Base-by-base conservation (phyloP, 2,888 invertebrate species). In the Acanthosoma haemorrhoidale region DNA sequence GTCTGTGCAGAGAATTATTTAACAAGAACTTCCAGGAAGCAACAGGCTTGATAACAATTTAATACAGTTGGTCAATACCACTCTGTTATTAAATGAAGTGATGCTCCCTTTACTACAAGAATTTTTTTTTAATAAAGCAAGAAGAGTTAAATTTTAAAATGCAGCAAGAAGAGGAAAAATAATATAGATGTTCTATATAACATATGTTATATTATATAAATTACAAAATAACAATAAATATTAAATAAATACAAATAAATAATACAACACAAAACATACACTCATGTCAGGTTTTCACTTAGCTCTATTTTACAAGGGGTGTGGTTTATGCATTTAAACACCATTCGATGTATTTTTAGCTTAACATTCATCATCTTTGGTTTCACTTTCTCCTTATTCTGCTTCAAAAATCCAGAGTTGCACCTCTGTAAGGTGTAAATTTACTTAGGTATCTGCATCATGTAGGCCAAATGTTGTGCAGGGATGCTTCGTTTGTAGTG, bases 371-470 rank as follows among this genome's bases (percentile, higher is more conserved):
- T 8, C 13, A 60, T 60, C 36, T 60, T 60, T 60, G 60, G 36
- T 60, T 60, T 60, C 0, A 16, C 36, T 32, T 29, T 60, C 15
- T 29, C 13, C 13, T 13, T 9, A 13, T 13, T 9, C 13, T 13
- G 13, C 13, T 36, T 36, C 38, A 36, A 13, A 11, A 9, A 36
- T 36, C 38, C 9, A 9, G 38, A 13, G n/a, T n/a, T n/a, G n/a
- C n/a, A n/a, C n/a, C n/a, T n/a, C n/a, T 36, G 38, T 9, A 36
- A 11, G 15, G 13, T 31, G 77, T 76, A 63, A 1, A 87, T 76
- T 34, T 67, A 67, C 32, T 67, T 67, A 82, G 82, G 73, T 32
- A 71, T 73, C 73, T 38, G 73, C 68, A 57, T 72, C 59, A 66
- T 41, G 68, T 71, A 73, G 8, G 69, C 69, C 25, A 74, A 36